These are phyloP conservation scores for Drosophila willistoni DNA, from an alignment of 1,140 invertebrate genomes.

Conservation along the genomic window DNA sequence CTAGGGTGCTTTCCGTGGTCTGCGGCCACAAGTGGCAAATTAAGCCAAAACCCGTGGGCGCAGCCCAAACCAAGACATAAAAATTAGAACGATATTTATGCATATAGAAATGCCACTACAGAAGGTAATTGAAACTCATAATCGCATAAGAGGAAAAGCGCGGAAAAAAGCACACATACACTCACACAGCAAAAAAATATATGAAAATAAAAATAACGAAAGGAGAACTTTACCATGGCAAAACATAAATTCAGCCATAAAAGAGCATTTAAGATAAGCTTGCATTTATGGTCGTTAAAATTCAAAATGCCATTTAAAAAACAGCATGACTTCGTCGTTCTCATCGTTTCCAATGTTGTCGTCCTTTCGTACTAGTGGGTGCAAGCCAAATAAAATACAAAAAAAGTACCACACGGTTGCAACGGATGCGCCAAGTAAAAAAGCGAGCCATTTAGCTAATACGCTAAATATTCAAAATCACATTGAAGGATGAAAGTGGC, in stretches of 20 bases:
- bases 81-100: conserved; percentile 21
- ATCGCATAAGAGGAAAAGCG: conserved; percentile 40
- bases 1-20: not conserved
- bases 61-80: conserved; percentile 13
- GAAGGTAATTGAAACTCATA: conserved; percentile 69
- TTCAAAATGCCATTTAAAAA: conserved; percentile 78
- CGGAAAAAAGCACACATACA: not conserved
- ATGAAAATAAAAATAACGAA: conserved; percentile 9
- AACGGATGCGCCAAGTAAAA: conserved; percentile 77
- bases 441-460: conserved; percentile 77
- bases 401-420: conserved; percentile 37
- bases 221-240: conserved; percentile 27
- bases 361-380: conserved; percentile 17
- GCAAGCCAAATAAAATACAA: conserved; percentile 4
- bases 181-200: conserved; percentile 8
- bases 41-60: conserved; percentile 9
- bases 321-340: conserved; percentile 38
- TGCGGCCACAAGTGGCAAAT: conserved; percentile 40
- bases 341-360: not conserved
- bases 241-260: conserved; percentile 77
- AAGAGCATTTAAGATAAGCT: conserved; percentile 82
- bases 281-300: conserved; percentile 82
- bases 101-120: conserved; percentile 28
- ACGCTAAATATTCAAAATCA: conserved; percentile 80
- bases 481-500: conserved; percentile 48